Evolutionary conservation across 2,797 vertebrate species (phyloP).

Genomic region (Sebastes baramenuke): DNA sequence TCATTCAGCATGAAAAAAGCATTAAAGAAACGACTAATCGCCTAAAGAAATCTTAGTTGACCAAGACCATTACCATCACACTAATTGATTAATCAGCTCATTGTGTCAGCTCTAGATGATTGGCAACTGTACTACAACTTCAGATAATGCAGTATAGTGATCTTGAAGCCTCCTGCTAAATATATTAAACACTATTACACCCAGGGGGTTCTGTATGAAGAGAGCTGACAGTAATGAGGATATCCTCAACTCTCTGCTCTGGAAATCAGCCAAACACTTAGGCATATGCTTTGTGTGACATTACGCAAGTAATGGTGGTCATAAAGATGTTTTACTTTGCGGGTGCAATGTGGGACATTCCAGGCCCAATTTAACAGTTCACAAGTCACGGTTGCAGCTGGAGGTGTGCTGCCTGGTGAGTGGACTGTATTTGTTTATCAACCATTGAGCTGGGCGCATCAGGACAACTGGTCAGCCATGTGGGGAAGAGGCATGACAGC

Average conservation of each 20-base stretch:
- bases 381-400: constrained; percentile 47
- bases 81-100: background rate
- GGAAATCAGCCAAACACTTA: constrained; percentile 22
- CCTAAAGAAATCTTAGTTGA: no score
- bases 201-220: background rate
- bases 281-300: constrained; percentile 50
- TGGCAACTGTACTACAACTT: background rate
- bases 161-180: background rate
- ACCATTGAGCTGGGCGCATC: constrained; percentile 34
- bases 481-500: constrained; percentile 44
- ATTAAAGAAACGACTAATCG: no score
- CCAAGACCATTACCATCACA: no score
- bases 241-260: constrained; percentile 18
- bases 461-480: constrained; percentile 54
- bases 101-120: background rate
- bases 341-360: constrained; percentile 56
- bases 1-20: no score
- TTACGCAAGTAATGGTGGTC: constrained; percentile 42
- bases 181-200: background rate
- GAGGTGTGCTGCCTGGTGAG: constrained; percentile 44
- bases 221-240: constrained; percentile 12
- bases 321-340: constrained; percentile 56
- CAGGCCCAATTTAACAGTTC: constrained; percentile 53
- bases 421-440: constrained; percentile 59
- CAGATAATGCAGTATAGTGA: background rate